Evolutionary conservation across 37 sponge, comb jelly and placozoan species (phyloP).

Genomic region (Chondrilla cf. caribensis): DNA sequence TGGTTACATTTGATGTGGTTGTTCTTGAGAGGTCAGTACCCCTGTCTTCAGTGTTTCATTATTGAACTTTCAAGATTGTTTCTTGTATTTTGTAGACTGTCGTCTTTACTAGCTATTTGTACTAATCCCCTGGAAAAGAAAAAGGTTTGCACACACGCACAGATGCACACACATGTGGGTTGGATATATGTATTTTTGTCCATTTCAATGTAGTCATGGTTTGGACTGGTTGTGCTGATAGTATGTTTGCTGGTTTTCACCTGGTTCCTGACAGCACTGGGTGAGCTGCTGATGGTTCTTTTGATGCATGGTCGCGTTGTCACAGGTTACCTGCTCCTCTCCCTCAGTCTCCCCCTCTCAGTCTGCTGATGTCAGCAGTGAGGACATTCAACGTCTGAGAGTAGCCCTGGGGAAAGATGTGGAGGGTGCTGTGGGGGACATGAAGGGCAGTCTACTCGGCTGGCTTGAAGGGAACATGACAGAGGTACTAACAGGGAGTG

Average conservation of each 20-base stretch:
- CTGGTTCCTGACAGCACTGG: not conserved
- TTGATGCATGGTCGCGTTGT: not conserved
- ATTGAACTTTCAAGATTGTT: not conserved
- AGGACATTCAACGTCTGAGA: not conserved
- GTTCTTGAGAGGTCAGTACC: slow-evolving; percentile 6
- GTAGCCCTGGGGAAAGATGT: not conserved
- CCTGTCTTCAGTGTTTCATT: not conserved
- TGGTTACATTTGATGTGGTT: not conserved
- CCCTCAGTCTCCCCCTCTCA: not conserved
- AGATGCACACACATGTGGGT: not conserved
- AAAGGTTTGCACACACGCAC: not conserved
- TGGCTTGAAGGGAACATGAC: slow-evolving; percentile 1
- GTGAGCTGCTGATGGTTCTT: not conserved
- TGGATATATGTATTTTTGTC: not conserved
- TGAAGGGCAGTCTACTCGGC: not conserved
- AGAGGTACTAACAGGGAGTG: not conserved
- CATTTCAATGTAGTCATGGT: slow-evolving; percentile 9
- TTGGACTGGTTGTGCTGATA: slow-evolving; percentile 11
- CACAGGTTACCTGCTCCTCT: not conserved
- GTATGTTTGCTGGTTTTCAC: not conserved
- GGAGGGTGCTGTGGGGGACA: not conserved
- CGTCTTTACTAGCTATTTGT: not conserved
- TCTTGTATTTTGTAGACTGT: not conserved
- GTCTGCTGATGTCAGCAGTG: not conserved
- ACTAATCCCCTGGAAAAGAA: not conserved